Base-by-base conservation (phyloP, 2,888 invertebrate genomes). In the Erebia ligea region DNA sequence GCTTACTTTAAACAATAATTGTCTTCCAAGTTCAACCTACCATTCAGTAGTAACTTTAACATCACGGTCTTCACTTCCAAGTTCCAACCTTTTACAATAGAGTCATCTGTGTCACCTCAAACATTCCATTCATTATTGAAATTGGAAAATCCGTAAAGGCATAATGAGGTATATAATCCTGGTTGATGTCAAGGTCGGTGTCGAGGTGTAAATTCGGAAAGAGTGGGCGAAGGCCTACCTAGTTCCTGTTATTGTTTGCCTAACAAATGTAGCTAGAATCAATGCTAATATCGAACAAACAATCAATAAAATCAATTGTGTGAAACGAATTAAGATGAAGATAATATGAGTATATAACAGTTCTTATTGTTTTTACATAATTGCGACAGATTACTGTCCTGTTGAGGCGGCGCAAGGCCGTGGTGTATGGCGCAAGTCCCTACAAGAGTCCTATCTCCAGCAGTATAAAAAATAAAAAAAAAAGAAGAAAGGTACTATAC, bases 111-210 rank as follows among this genome's bases (percentile, higher is more conserved):
- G 9, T 34, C 17, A 57, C 21, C 25, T 57, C 25, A 40, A 58
- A 25, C 13, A 40, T n/a, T 58, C 45, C 61, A 45, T 19, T 62
- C 45, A 48, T 13, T 48, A 62, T 62, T 62, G 21, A 62, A 62
- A 48, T 48, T 48, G 21, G 19, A 62, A 48, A 62, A 62, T 48
- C 40, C 62, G 45, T 62, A n/a, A 59, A 59, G 34, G n/a, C 19
- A 48, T 45, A 48, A 45, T 62, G 19, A 62, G 21, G 62, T 15
- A 15, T 48, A 21, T 48, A 62, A 15, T n/a, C 10, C 61, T 45
- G 74, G 78, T 73, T 76, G 73, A 72, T 80, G 84, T 82, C 83
- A 87, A 82, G 87, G 87, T 75, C 79, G 48, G 48, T 61, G 21
- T 59, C 61, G 75, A 75, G 79, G 81, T 79, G 77, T 74, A 71